Base-by-base conservation (phyloP, 2,888 invertebrate species). In the Sarcophaga subvicina region DNA sequence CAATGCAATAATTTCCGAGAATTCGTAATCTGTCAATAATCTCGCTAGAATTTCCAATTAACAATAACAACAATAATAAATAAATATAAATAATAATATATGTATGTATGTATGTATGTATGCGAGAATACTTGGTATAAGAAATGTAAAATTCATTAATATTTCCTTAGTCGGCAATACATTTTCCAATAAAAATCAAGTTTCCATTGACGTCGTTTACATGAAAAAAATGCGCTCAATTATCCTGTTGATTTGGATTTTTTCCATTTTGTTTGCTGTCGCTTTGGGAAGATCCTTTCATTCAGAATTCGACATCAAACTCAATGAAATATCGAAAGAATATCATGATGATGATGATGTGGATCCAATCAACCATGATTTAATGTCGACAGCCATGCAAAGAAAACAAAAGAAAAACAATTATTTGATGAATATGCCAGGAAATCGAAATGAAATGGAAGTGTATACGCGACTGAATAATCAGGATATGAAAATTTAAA, bases 341-440 rank as follows among this genome's bases (percentile, higher is more conserved):
- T 63, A 63, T 22, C 69, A 76, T 70, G 81, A 76, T 49, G 14
- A 70, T 8, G 76, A 76, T 64, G 81, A 81, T 37, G 12, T 82
- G 8, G 70, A 76, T 70, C 11, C 12, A n/a, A 17, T 27, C 8
- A 20, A 11, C 8, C 54, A 11, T 8, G 20, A 14, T 14, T 14
- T 73, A 14, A 62, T 6, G 11, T 8, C 8, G 8, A 37, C 67
- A 22, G n/a, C 5, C 0, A 27, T 10, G 14, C n/a, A 27, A 27
- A 54, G 17, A 11, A 37, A 20, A 20, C 69, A 66, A 25, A 17
- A 8, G 3, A 80, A 80, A 27, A 47, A 27, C 12, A 27, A 80
- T 4, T 73, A 80, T 47, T 66, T 73, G n/a, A 14, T 80, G 22
- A 45, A 37, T 45, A 22, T 80, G 0, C 4, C 37, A 8, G 62